These are phyloP conservation scores for Myotis planiceps DNA, from an alignment of 2,797 vertebrate genomes.

Conservation along the genomic window DNA sequence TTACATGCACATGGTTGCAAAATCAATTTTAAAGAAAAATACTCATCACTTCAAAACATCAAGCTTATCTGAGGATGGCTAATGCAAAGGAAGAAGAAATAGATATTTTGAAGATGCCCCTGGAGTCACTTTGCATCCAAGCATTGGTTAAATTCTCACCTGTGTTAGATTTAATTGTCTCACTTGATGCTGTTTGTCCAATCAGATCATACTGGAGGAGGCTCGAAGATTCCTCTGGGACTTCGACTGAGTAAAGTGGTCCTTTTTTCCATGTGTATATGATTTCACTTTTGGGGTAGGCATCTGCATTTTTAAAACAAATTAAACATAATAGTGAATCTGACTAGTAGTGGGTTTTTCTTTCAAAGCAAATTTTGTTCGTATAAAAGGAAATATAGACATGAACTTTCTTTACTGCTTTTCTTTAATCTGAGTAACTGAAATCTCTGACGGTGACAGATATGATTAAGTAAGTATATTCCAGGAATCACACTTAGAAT, in stretches of 20 bases:
- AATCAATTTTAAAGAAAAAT: slow-evolving; percentile 21
- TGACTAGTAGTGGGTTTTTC: background rate
- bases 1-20: background rate
- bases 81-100: background rate
- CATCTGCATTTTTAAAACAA: slow-evolving; percentile 89
- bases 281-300: slow-evolving; percentile 98
- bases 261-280: slow-evolving; percentile 99
- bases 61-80: background rate
- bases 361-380: background rate
- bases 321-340: slow-evolving; percentile 25
- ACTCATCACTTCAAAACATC: background rate
- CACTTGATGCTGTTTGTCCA: slow-evolving; percentile 97
- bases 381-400: background rate
- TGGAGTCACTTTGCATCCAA: background rate
- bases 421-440: background rate
- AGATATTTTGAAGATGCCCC: background rate
- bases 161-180: slow-evolving; percentile 97
- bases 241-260: slow-evolving; percentile 95
- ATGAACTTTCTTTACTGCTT: background rate
- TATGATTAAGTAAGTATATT: slow-evolving; percentile 1
- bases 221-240: slow-evolving; percentile 97
- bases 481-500: background rate
- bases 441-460: background rate
- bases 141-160: slow-evolving; percentile 85
- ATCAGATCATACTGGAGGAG: slow-evolving; percentile 98